These are phyloP conservation scores for Andrena bucephala DNA, from an alignment of 2,888 invertebrate genomes.

Conservation along the genomic window DNA sequence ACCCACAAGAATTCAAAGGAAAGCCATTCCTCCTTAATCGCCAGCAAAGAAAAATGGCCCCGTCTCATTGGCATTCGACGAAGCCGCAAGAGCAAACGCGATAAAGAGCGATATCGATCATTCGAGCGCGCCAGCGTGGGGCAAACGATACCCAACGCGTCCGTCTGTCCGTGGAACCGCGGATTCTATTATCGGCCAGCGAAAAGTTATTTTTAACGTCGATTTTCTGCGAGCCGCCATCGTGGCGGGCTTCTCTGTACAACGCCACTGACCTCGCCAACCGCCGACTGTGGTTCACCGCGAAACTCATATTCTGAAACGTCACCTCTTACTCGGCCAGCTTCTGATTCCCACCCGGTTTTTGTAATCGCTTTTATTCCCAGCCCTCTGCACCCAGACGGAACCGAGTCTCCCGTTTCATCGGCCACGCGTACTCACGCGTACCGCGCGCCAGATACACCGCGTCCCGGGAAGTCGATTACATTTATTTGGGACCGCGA, in stretches of 20 bases:
- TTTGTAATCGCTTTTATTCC: slow-evolving; percentile 29
- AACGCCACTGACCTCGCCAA: slow-evolving; percentile 72
- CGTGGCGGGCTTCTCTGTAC: slow-evolving; percentile 35
- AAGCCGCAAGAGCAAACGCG: neutral
- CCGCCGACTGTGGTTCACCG: slow-evolving; percentile 71
- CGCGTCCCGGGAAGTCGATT: no score
- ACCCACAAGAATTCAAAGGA: no score
- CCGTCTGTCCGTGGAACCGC: slow-evolving; percentile 43
- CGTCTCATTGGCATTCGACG: neutral
- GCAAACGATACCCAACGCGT: slow-evolving; percentile 18
- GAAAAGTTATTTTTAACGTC: slow-evolving; percentile 69
- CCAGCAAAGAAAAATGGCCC: neutral
- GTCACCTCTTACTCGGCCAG: slow-evolving; percentile 55
- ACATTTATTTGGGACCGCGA: no score
- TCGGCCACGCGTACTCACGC: neutral
- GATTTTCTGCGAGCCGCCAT: slow-evolving; percentile 59
- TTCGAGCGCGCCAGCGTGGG: neutral
- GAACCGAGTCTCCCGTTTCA: slow-evolving; percentile 18
- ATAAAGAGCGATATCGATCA: slow-evolving; percentile 19
- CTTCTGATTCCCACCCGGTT: slow-evolving; percentile 5
- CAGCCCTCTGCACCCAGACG: neutral
- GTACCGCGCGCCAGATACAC: neutral
- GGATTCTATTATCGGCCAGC: slow-evolving; percentile 65
- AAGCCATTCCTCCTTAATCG: neutral
- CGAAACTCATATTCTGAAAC: slow-evolving; percentile 68